Percentiles rank a stretch among this genome's conserved stretches.
Evolutionary conservation across 2,888 invertebrate species (phyloP).

Genomic region (Hydrotaea cyrtoneurina): DNA sequence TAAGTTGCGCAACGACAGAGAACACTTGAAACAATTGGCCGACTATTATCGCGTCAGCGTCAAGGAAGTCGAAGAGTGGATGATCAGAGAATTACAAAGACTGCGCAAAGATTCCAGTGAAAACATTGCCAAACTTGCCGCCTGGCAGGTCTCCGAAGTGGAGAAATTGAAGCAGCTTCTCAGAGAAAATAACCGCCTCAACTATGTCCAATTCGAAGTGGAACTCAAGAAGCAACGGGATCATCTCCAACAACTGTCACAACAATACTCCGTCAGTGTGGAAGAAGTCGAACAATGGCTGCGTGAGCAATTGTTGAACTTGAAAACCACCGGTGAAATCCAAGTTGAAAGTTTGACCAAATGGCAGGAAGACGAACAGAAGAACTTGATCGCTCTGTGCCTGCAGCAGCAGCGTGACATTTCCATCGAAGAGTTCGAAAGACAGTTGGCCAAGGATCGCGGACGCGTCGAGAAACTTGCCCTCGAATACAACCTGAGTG

Average conservation of each 20-base stretch:
- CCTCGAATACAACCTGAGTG: conserved; percentile 73
- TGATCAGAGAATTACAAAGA: conserved; percentile 76
- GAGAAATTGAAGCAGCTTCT: conserved; percentile 75
- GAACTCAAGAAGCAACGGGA: conserved; percentile 75
- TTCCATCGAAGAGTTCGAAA: conserved; percentile 74
- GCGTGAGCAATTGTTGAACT: conserved; percentile 75
- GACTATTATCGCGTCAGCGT: conserved; percentile 76
- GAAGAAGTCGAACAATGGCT: conserved; percentile 78
- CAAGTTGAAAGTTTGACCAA: conserved; percentile 76
- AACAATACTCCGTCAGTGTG: conserved; percentile 76
- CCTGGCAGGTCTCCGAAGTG: conserved; percentile 76
- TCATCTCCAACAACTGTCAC: conserved; percentile 74
- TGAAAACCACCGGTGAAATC: conserved; percentile 75
- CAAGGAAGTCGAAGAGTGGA: conserved; percentile 78
- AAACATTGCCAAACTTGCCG: conserved; percentile 73
- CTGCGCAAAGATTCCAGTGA: conserved; percentile 73
- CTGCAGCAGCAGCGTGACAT: conserved; percentile 74
- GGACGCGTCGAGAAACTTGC: conserved; percentile 73
- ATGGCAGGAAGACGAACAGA: conserved; percentile 77
- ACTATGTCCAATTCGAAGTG: conserved; percentile 75
- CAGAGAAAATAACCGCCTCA: conserved; percentile 75
- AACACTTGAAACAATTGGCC: conserved; percentile 76
- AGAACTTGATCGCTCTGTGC: conserved; percentile 75
- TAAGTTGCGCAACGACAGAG: conserved; percentile 75
- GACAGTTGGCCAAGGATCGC: conserved; percentile 73